A percentile compares a stretch with the other conserved stretches of the same genome.
phyloP scores from a whole-genome alignment of 1,140 invertebrate species.

The Thalassaphorura encarpata region DNA sequence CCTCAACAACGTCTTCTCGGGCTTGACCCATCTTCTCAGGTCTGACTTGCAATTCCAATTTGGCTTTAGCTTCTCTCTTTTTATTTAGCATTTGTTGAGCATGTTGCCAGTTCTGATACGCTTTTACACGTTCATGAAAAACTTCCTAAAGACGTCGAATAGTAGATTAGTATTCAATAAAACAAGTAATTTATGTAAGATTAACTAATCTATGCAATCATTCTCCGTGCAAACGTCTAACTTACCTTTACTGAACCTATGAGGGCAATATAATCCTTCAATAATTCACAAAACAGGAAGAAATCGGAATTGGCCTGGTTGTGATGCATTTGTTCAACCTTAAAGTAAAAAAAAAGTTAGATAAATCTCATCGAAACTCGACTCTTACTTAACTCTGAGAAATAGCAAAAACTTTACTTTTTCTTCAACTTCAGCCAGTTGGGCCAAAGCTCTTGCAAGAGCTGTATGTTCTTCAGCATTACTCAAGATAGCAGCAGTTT shows the following conservation, averaged over 20 bases:
- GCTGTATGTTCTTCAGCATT: conserved; percentile 92
- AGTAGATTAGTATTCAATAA: not conserved
- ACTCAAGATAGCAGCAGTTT: conserved; percentile 81
- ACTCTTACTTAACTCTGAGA: not conserved
- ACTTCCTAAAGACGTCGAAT: conserved; percentile 55
- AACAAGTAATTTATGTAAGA: no score
- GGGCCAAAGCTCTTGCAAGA: conserved; percentile 80
- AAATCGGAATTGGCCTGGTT: conserved; percentile 94
- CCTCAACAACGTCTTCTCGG: conserved; percentile 81
- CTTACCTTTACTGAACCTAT: conserved; percentile 79
- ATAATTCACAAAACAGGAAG: conserved; percentile 79
- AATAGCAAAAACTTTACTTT: conserved; percentile 44
- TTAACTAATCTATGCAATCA: no score
- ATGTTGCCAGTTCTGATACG: conserved; percentile 96
- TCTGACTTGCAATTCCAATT: conserved; percentile 76
- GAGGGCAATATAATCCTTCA: conserved; percentile 91
- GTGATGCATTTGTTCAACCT: conserved; percentile 73
- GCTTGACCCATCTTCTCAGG: conserved; percentile 82
- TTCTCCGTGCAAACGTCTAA: no score
- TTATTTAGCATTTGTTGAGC: conserved; percentile 88
- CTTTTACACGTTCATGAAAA: conserved; percentile 96
- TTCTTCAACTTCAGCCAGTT: conserved; percentile 85
- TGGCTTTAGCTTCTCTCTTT: conserved; percentile 86
- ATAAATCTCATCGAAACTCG: not conserved
- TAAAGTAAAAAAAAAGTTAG: conserved; percentile 31